These are phyloP conservation scores for Callosobruchus maculatus DNA, from an alignment of 2,888 invertebrate genomes.

Conservation along the genomic window DNA sequence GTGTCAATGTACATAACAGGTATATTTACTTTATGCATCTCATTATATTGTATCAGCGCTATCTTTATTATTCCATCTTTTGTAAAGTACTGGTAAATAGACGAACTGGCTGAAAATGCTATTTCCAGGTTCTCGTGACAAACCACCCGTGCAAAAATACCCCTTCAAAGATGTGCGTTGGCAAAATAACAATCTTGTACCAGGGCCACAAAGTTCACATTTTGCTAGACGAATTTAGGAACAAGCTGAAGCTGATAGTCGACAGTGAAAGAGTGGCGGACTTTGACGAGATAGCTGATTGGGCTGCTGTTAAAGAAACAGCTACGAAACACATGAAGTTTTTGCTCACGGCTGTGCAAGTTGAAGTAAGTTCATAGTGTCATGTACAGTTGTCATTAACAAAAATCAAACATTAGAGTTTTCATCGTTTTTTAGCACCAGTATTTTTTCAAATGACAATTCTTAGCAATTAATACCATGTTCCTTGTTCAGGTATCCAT, in stretches of 20 bases:
- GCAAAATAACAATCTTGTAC: slow-evolving; percentile 64
- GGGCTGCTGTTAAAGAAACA: slow-evolving; percentile 59
- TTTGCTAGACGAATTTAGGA: slow-evolving; percentile 30
- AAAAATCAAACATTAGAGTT: too few species aligned
- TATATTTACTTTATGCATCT: too few species aligned
- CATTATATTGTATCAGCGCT: too few species aligned
- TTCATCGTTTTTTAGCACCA: too few species aligned
- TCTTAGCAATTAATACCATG: background rate
- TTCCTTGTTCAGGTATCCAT: slow-evolving; percentile 42
- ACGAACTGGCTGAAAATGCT: too few species aligned
- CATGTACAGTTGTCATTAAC: background rate
- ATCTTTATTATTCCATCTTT: too few species aligned
- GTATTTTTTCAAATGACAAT: too few species aligned
- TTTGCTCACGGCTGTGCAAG: slow-evolving; percentile 63
- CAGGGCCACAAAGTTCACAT: slow-evolving; percentile 56
- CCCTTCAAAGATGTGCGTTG: slow-evolving; percentile 59
- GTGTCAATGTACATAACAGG: too few species aligned
- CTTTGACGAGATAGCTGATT: slow-evolving; percentile 52
- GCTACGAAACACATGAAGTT: slow-evolving; percentile 63
- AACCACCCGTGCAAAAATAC: slow-evolving; percentile 66
- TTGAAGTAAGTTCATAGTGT: slow-evolving; percentile 57
- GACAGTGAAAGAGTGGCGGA: slow-evolving; percentile 46
- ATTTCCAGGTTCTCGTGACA: slow-evolving; percentile 61
- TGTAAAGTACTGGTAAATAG: too few species aligned
- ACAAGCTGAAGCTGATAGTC: slow-evolving; percentile 48